Evolutionary conservation across 2,797 vertebrate species (phyloP).

Genomic region (Rachycentron canadum): DNA sequence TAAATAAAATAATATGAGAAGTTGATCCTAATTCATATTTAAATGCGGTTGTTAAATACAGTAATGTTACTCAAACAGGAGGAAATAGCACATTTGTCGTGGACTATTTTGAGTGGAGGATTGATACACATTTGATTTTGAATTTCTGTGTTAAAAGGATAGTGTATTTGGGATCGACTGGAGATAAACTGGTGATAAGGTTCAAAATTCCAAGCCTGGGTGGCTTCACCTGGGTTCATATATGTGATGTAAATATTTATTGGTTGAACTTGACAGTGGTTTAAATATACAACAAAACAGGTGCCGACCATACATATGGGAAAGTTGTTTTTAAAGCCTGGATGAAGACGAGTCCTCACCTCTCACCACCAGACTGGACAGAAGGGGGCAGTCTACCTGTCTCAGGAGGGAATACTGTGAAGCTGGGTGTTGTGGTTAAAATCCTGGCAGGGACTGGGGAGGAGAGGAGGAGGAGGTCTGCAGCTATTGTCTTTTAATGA

Average conservation of each 20-base stretch:
- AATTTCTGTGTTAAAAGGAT: background rate
- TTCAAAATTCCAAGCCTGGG: background rate
- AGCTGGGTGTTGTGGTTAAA: conserved; percentile 52
- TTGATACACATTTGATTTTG: background rate
- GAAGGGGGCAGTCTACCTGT: conserved; percentile 68
- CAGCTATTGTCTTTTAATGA: conserved; percentile 87
- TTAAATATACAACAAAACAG: background rate
- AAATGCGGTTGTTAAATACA: no score
- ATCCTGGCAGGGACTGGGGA: conserved; percentile 36
- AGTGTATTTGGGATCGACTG: background rate
- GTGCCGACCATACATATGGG: background rate
- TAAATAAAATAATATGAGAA: no score
- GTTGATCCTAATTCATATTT: no score
- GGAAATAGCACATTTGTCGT: background rate
- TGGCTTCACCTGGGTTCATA: background rate
- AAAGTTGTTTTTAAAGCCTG: background rate
- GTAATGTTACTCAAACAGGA: no score
- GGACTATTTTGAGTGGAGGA: background rate
- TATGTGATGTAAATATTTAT: background rate
- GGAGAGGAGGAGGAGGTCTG: conserved; percentile 41
- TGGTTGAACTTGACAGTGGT: background rate
- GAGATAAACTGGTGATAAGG: background rate
- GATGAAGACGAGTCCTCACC: no score
- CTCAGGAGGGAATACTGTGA: background rate
- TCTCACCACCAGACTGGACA: conserved; percentile 26